A percentile compares a stretch with the other conserved stretches of the same genome.
Conservation (phyloP, 2,797 vertebrate genomes). For the Falco berigora region DNA sequence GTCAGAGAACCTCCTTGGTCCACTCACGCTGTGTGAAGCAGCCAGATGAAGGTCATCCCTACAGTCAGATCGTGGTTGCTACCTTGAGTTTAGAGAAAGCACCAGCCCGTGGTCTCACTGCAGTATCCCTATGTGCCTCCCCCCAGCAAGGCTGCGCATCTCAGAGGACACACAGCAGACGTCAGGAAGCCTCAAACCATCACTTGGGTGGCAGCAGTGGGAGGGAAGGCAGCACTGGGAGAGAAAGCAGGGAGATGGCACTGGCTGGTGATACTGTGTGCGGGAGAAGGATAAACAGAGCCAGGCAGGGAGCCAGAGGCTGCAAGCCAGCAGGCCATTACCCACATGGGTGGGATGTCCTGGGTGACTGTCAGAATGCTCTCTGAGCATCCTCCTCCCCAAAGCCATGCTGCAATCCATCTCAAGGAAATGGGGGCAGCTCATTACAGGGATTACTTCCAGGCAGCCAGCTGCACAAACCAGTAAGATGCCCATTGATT, state of each 20-base stretch:
- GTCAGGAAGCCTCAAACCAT: background rate
- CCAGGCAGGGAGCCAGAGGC: background rate
- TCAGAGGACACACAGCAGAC: background rate
- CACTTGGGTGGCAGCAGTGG: background rate
- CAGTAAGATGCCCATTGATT: background rate
- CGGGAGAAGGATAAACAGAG: background rate
- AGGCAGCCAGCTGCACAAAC: background rate
- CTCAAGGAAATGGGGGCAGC: background rate
- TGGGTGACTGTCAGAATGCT: background rate
- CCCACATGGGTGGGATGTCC: background rate
- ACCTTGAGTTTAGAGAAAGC: background rate
- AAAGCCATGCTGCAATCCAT: background rate
- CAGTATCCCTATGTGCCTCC: fast-evolving
- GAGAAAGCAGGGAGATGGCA: background rate
- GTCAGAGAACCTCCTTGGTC: background rate
- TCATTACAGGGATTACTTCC: background rate
- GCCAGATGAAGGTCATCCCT: background rate
- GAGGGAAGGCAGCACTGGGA: background rate
- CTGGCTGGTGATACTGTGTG: background rate
- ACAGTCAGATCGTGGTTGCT: background rate
- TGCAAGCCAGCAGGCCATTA: fast-evolving
- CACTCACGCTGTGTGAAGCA: background rate
- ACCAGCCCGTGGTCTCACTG: background rate
- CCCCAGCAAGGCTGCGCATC: background rate
- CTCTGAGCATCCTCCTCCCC: background rate